A percentile compares a stretch with the other conserved stretches of the same genome.
Evolutionary conservation across 2,888 invertebrate genomes (phyloP).

Genomic region (Megalurothrips usitatus): DNA sequence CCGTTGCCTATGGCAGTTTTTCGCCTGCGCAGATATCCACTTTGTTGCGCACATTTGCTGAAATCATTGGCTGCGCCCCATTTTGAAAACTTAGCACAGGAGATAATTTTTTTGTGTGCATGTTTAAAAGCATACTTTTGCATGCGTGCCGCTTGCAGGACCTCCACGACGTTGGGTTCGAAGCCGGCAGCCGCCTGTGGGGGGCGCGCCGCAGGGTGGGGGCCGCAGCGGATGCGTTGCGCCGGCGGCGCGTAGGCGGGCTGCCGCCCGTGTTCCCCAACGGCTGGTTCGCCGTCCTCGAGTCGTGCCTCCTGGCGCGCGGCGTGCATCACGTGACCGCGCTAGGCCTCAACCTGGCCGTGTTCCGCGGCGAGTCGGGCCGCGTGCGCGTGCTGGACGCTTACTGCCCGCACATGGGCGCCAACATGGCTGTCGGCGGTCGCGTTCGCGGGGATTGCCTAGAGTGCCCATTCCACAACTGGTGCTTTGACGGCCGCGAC

Average conservation of each 20-base stretch:
- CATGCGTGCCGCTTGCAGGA: too few species aligned
- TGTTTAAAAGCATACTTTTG: too few species aligned
- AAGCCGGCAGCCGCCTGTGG: constrained; percentile 36
- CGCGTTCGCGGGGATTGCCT: constrained; percentile 68
- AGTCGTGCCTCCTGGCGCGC: constrained; percentile 51
- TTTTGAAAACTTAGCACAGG: too few species aligned
- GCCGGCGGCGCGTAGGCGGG: constrained; percentile 56
- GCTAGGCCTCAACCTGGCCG: constrained; percentile 61
- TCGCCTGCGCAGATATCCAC: too few species aligned
- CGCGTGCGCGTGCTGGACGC: constrained; percentile 82
- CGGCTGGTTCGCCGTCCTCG: constrained; percentile 79
- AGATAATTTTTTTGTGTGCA: too few species aligned
- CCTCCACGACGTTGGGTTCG: constrained; percentile 51
- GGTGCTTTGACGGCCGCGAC: constrained; percentile 71
- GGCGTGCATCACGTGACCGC: constrained; percentile 59
- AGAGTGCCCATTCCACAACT: constrained; percentile 85
- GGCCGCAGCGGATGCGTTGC: constrained; percentile 49
- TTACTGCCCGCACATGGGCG: constrained; percentile 87
- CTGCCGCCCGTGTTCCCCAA: constrained; percentile 84
- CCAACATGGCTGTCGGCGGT: constrained; percentile 78
- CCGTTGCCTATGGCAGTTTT: too few species aligned
- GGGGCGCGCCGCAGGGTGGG: background rate
- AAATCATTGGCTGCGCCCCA: too few species aligned
- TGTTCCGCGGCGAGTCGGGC: constrained; percentile 65
- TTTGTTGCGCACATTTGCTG: too few species aligned